A percentile compares a stretch with the other conserved stretches of the same genome.
Conservation (phyloP, 35 echinoderm and acorn worm species). For the Lytechinus variegatus region DNA sequence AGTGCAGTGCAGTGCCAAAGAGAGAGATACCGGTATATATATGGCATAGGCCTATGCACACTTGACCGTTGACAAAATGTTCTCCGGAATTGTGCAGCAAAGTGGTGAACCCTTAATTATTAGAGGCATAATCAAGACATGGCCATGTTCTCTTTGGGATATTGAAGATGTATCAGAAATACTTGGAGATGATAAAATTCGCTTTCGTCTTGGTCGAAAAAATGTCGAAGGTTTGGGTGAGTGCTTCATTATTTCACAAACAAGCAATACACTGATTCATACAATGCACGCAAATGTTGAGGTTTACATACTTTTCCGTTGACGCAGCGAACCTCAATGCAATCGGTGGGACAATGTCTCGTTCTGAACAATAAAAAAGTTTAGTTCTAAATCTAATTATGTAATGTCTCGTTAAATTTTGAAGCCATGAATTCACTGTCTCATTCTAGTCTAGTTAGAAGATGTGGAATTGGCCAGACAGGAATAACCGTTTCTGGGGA, state of each 20-base stretch:
- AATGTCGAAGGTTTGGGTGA: background rate
- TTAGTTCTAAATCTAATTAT: too few relatives aligned
- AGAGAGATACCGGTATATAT: too few relatives aligned
- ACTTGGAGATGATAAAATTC: background rate
- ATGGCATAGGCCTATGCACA: too few relatives aligned
- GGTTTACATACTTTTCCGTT: background rate
- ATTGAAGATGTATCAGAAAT: background rate
- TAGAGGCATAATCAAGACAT: background rate
- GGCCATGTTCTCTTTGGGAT: background rate
- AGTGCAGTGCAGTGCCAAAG: too few relatives aligned
- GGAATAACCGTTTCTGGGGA: too few relatives aligned
- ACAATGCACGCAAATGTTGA: background rate
- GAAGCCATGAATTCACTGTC: too few relatives aligned
- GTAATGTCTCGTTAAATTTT: too few relatives aligned
- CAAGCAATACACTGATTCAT: background rate
- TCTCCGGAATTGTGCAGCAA: background rate
- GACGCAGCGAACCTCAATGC: background rate
- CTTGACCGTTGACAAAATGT: too few relatives aligned
- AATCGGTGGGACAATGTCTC: background rate
- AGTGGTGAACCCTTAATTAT: background rate
- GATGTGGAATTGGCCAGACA: too few relatives aligned
- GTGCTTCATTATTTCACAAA: background rate
- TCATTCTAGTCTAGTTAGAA: too few relatives aligned
- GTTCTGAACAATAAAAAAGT: too few relatives aligned
- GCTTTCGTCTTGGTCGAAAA: background rate